Evolutionary conservation across 2,113 vertebrate genomes (phyloP).

Genomic region (Grus americana): DNA sequence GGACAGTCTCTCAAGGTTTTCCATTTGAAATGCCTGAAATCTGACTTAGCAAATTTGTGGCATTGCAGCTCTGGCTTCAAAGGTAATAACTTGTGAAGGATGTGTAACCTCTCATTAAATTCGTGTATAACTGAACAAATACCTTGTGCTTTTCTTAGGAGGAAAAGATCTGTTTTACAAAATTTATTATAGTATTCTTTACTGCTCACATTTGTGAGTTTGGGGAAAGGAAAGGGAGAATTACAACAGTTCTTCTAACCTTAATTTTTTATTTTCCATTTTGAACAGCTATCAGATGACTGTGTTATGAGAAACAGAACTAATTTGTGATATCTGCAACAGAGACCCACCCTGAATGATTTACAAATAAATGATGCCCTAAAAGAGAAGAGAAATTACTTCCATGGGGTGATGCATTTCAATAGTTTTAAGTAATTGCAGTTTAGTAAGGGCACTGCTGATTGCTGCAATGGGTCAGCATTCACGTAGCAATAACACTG

Average conservation of each 20-base stretch:
- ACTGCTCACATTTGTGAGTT: background rate
- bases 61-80: background rate
- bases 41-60: conserved; percentile 4
- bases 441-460: background rate
- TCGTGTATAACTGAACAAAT: background rate
- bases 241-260: background rate
- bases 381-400: conserved; percentile 6
- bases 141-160: background rate
- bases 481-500: background rate
- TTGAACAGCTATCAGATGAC: background rate
- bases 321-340: background rate
- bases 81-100: background rate
- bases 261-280: background rate
- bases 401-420: background rate
- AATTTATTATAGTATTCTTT: background rate
- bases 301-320: background rate
- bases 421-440: conserved; percentile 1
- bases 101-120: background rate
- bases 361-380: background rate
- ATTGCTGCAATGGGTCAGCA: background rate
- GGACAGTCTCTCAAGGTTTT: background rate
- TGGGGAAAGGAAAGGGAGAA: background rate
- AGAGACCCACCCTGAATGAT: background rate
- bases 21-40: conserved; percentile 9
- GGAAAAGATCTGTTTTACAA: background rate